Evolutionary conservation across 2,888 invertebrate genomes (phyloP), one percentile per base, ranked within the genome.

Genomic region (Aleiodes alternator): DNA sequence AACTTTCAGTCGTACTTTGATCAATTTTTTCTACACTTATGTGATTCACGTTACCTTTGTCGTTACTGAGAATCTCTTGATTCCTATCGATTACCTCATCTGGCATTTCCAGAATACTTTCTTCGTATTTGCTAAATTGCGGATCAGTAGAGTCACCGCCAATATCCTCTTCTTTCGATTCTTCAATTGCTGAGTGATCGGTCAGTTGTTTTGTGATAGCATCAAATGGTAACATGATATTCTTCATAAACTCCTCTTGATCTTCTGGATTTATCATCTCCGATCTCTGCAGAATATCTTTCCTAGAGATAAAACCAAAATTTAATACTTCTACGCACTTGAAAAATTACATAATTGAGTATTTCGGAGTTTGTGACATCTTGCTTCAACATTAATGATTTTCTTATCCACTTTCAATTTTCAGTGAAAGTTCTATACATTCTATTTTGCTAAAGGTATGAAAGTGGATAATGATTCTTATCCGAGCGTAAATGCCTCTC

Each of bases 201-300:
- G 83, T 81, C 12, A 88, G 59, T 23, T 87, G 85, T 53, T 89
- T 87, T 1, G 88, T 80, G 31, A 89, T 83, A 6, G 83, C 81
- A 29, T 87, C 84, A 12, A 88, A 83, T 0, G 88, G 88, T 9
- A 85, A 76, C 76, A 51, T 51, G 5, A 68, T 31, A 4, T 53
- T 68, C 14, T 51, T 51, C 51, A 68, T 31, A n/a, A 68, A 68
- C 12, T 68, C 29, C 7, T 56, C 70, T 9, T 29, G 56, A n/a
- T 57, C 31, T 23, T 57, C 70, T 57, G 16, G 43, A 43, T 16
- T 38, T 29, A 48, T 43, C 2, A 23, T n/a, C n/a, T 43, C 70
- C 7, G 56, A 57, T 70, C 56, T 29, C 31, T 68, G 68, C 6
- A 68, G 6, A 34, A 34, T 51, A 6, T 68, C 68, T n/a, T 68